Evolutionary conservation across 2,888 invertebrate species (phyloP).

Genomic region (Drosophila rellima): DNA sequence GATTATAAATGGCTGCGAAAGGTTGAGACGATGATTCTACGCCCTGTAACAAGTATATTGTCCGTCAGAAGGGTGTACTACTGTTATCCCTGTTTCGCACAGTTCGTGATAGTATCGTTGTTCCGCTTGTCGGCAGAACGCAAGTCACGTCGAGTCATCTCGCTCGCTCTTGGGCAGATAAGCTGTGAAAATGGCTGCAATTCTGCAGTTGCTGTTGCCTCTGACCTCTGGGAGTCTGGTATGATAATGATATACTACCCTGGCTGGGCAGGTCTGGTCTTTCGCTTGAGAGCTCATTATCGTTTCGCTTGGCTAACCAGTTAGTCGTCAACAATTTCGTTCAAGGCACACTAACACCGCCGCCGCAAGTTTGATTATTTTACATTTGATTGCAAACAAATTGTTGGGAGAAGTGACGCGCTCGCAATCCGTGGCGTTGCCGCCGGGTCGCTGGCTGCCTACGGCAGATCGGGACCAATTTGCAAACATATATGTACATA

Average conservation of each 20-base stretch:
- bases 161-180: conserved; percentile 22
- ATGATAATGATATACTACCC: conserved; percentile 52
- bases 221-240: conserved; percentile 14
- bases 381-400: conserved; percentile 58
- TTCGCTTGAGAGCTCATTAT: conserved; percentile 85
- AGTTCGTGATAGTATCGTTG: conserved; percentile 23
- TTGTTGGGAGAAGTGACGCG: conserved; percentile 45
- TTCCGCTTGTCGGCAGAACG: background rate
- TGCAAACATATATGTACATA: background rate
- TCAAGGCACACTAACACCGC: conserved; percentile 57
- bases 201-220: conserved; percentile 37
- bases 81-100: conserved; percentile 23
- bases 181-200: conserved; percentile 62
- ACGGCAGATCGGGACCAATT: conserved; percentile 57
- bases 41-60: conserved; percentile 32
- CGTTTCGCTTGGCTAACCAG: conserved; percentile 84
- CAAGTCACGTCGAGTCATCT: conserved; percentile 14
- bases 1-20: conserved; percentile 53
- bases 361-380: conserved; percentile 64
- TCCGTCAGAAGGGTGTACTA: conserved; percentile 6
- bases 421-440: conserved; percentile 68
- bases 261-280: conserved; percentile 65
- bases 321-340: conserved; percentile 70
- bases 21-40: conserved; percentile 53
- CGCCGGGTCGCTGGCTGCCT: conserved; percentile 67